Evolutionary conservation across 2,797 vertebrate genomes (phyloP).

Genomic region (Thalassophryne amazonica): DNA sequence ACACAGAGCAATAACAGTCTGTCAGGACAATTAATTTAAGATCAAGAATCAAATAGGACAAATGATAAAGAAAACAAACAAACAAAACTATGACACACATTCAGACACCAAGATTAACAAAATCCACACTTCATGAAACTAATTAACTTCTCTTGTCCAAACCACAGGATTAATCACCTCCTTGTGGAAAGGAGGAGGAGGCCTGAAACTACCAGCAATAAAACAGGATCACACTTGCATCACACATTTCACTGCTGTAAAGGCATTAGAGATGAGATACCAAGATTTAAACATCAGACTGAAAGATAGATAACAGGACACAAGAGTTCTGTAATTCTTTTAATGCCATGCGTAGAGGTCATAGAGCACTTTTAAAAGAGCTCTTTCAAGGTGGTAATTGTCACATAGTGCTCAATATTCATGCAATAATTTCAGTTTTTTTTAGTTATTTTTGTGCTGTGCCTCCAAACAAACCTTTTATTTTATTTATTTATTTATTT

Average conservation of each 20-base stretch:
- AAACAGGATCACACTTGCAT: slow-evolving; percentile 44
- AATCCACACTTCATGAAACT: slow-evolving; percentile 4
- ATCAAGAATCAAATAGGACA: no score
- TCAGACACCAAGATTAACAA: no score
- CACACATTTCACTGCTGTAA: slow-evolving; percentile 18
- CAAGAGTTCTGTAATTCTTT: background rate
- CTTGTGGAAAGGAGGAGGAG: slow-evolving; percentile 34
- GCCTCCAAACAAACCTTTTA: no score
- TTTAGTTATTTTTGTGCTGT: no score
- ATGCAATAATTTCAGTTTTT: no score
- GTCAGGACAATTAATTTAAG: no score
- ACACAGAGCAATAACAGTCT: no score
- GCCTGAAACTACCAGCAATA: slow-evolving; percentile 37
- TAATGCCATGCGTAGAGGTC: background rate
- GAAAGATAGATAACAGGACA: slow-evolving; percentile 4
- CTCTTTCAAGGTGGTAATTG: background rate
- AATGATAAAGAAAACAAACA: no score
- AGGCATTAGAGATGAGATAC: background rate
- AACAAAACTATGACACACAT: no score
- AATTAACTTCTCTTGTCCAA: slow-evolving; percentile 16
- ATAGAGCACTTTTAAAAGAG: background rate
- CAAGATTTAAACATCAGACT: background rate
- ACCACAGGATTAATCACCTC: slow-evolving; percentile 39
- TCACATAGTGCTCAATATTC: no score
- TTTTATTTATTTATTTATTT: no score